Evolutionary conservation across 2,797 vertebrate species (phyloP).

Genomic region (Microhierax caerulescens): DNA sequence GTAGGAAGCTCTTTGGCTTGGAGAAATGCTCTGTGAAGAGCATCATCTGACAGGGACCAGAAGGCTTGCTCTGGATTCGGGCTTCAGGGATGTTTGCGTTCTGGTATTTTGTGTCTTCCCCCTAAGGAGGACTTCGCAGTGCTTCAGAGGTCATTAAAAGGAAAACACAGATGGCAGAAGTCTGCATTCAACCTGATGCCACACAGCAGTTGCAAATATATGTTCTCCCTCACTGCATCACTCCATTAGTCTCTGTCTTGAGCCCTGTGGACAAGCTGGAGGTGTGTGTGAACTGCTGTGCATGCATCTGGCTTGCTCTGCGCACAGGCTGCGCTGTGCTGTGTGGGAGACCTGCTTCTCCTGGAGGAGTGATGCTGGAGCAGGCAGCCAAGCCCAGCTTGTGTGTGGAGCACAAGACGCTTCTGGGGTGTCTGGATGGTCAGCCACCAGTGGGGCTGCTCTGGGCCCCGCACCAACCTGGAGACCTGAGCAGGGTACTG

Average conservation of each 20-base stretch:
- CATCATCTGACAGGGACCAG: background rate
- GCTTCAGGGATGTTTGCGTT: background rate
- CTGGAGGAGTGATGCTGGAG: background rate
- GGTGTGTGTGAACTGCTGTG: background rate
- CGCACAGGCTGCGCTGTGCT: accelerated
- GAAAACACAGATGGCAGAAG: background rate
- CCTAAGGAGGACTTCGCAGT: background rate
- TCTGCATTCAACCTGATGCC: background rate
- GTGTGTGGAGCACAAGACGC: accelerated
- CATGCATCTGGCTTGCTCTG: background rate
- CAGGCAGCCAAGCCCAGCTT: background rate
- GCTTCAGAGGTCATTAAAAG: background rate
- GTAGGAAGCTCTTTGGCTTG: background rate
- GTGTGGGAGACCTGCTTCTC: background rate
- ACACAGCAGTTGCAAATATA: background rate
- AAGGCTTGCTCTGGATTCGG: background rate
- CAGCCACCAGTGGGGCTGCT: background rate
- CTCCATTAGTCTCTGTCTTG: background rate
- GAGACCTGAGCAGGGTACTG: background rate
- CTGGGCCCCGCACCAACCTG: background rate
- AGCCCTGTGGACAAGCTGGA: background rate
- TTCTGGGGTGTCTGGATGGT: background rate
- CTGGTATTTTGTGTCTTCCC: too few species aligned
- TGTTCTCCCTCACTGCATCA: background rate
- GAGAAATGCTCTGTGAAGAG: background rate